Evolutionary conservation across 2,888 invertebrate genomes (phyloP), one percentile per base, ranked within the genome.

Genomic region (Drosophila helvetica): DNA sequence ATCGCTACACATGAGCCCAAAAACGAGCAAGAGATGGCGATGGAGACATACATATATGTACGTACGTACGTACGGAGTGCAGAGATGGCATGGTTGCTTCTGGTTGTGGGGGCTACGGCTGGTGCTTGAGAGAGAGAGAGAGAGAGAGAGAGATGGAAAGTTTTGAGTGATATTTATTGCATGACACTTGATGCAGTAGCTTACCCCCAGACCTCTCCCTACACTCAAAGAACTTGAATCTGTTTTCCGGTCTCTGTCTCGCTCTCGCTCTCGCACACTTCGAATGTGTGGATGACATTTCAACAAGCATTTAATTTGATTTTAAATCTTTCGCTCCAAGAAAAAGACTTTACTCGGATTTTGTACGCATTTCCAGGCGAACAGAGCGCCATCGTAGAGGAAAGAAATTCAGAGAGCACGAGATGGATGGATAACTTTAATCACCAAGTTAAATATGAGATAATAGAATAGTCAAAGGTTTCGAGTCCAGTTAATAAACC

Each of bases 261-360:
- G 1, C 30, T 50, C 52, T 12, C 45, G 12, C 6, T 61, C 19
- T 22, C 4, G 33, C 33, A 12, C 33, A 33, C 22, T 22, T 15
- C 25, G 27, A 30, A 48, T 66, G 64, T 63, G 64, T 54, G 58
- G 52, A 78, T 75, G 78, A 76, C 73, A 80, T 86, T 86, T 80
- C 86, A 84, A 86, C 83, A 82, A 74, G 83, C 80, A 86, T 87
- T 82, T 82, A 82, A 82, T 82, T 85, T 87, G 86, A 82, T 87
- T 82, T 82, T 75, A 82, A 85, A 77, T 79, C 80, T 74, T 71
- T 61, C 50, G 54, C 48, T 54, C 4, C n/a, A 15, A 50, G 56
- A 43, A 46, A 50, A 45, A 52, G 54, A 47, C 63, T 53, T 71
- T 47, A 17, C 63, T 46, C 22, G 66, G 69, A 69, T 42, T 67